phyloP scores from a whole-genome alignment of 2,888 invertebrate genomes.

The Gibbula magus region DNA sequence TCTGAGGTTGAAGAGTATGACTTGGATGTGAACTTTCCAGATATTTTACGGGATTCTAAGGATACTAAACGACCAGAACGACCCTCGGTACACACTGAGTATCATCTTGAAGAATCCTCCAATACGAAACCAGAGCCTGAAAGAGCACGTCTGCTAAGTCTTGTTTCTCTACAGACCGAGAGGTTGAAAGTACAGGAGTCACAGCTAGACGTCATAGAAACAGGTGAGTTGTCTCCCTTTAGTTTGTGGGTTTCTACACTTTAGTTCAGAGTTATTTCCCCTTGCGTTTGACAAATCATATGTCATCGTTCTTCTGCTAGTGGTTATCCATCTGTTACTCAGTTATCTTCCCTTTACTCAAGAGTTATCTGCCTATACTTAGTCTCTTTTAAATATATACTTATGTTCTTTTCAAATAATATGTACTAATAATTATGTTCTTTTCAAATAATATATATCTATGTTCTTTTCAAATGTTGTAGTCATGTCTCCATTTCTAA shows the following conservation, averaged over 20 bases:
- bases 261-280: background rate
- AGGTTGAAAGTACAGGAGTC: conserved; percentile 91
- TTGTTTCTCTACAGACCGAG: conserved; percentile 93
- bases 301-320: background rate
- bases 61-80: conserved; percentile 20
- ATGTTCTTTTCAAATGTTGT: too few relatives aligned
- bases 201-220: conserved; percentile 85
- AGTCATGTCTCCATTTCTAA: too few relatives aligned
- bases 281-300: background rate
- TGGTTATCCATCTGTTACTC: background rate
- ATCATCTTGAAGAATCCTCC: conserved; percentile 30
- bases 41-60: conserved; percentile 48
- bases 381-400: too few relatives aligned
- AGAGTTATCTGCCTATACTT: too few relatives aligned
- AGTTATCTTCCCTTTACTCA: background rate
- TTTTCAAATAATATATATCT: too few relatives aligned
- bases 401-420: too few relatives aligned
- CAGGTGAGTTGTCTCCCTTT: conserved; percentile 56
- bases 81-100: conserved; percentile 31
- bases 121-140: conserved; percentile 46
- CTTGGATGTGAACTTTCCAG: conserved; percentile 73
- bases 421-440: too few relatives aligned
- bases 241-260: conserved; percentile 46
- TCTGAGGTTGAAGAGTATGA: conserved; percentile 66
- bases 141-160: conserved; percentile 80